Conservation (phyloP, 2,888 invertebrate species). For the Latrodectus hesperus region DNA sequence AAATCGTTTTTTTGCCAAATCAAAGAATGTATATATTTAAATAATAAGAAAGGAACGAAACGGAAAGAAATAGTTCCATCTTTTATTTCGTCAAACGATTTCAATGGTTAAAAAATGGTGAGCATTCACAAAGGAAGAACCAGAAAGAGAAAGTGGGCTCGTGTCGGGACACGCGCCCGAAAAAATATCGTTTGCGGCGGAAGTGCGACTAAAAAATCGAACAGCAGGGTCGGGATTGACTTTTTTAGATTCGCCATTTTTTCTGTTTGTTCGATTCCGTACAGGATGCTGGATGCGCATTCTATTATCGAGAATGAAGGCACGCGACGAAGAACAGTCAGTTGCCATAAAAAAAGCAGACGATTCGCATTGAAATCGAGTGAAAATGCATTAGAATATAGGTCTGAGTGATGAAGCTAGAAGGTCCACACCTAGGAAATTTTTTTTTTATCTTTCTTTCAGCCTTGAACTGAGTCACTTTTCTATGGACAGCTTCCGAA, state of each 20-base stretch:
- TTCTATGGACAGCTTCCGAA: too few relatives aligned
- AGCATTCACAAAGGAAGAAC: slow-evolving; percentile 30
- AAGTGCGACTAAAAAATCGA: slow-evolving; percentile 59
- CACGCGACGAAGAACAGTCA: slow-evolving; percentile 49
- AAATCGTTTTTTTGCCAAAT: slow-evolving; percentile 23
- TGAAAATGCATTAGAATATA: slow-evolving; percentile 39
- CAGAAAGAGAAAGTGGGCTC: slow-evolving; percentile 57
- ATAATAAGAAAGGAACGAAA: slow-evolving; percentile 4
- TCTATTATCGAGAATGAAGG: slow-evolving; percentile 23
- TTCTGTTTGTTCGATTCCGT: slow-evolving; percentile 34
- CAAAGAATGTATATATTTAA: slow-evolving; percentile 38
- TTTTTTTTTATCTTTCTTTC: too few relatives aligned
- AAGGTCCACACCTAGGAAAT: too few relatives aligned
- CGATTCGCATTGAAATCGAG: slow-evolving; percentile 31
- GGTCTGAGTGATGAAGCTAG: slow-evolving; percentile 1
- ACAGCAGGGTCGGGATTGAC: slow-evolving; percentile 43
- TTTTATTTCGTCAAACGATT: slow-evolving; percentile 2
- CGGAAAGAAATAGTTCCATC: slow-evolving; percentile 21
- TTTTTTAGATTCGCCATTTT: slow-evolving; percentile 12
- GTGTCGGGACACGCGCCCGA: slow-evolving; percentile 50
- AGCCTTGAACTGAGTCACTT: too few relatives aligned
- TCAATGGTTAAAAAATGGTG: slow-evolving; percentile 31
- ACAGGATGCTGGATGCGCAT: slow-evolving; percentile 32
- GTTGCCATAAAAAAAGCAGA: slow-evolving; percentile 35
- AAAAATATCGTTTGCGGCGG: slow-evolving; percentile 28